Base-by-base conservation (phyloP, 2,888 invertebrate species). In the Blomia tropicalis region DNA sequence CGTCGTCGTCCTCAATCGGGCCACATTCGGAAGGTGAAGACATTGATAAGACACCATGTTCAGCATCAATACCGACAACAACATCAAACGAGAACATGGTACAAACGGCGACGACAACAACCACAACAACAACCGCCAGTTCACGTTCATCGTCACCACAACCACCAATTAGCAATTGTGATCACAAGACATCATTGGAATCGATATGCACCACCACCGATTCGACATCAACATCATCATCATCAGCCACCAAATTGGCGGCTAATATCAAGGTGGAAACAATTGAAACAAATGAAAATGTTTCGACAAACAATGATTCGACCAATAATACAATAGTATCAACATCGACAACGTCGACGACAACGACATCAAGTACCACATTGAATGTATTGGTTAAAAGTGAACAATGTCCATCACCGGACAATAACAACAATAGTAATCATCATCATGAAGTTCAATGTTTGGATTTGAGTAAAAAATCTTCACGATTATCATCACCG, bases 1-100 rank as follows among this genome's bases (percentile, higher is more conserved):
- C 41, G n/a, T 14, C 41, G 14, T 41, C 41, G 14, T 41, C 41
- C 41, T 41, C 41, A 17, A 17, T n/a, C 14, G 41, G 14, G 41
- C 51, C 51, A 22, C 7, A 7, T 19, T 47, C 51, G 27, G 51
- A 47, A 27, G 51, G 51, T n/a, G 51, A 47, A 47, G 51, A 47
- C 5, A n/a, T 11, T 11, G 5, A 19, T 27, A 7, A 27, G 7
- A 7, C 51, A n/a, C 51, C 22, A 22, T 19, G 7, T 7, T 27
- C 51, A 60, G 14, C 51, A 58, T 29, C 32, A 31, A 17, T 29
- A 11, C 4, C 7, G 25, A 23, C 43, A 11, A 43, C 32, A 23
- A 2, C 60, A 30, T 23, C 59, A 2, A 23, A 14, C 22, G 2
- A 27, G 2, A 4, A 25, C n/a, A 17, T 58, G 29, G 14, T 27